Percentiles rank a stretch among this genome's conserved stretches.
Conservation (phyloP, 2,113 vertebrate genomes). For the Ailuropoda melanoleuca region DNA sequence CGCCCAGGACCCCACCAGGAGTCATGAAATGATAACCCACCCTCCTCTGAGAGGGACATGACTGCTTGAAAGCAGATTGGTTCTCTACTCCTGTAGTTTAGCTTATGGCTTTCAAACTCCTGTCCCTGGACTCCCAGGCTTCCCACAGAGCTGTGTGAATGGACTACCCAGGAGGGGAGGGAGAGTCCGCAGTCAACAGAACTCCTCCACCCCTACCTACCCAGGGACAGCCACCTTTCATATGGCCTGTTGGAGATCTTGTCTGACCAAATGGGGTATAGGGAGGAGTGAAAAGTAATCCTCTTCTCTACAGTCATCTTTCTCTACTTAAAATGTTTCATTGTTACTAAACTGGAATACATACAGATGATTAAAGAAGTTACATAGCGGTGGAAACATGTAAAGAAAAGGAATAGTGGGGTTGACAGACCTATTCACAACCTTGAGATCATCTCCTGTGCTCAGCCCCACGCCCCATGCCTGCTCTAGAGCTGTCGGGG, state of each 20-base stretch:
- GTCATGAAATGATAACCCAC: accelerated
- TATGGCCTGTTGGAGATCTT: not conserved
- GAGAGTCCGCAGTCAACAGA: not conserved
- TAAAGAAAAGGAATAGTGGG: not conserved
- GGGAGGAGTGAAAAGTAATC: not conserved
- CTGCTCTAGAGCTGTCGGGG: not conserved
- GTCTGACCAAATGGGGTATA: not conserved
- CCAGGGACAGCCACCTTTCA: not conserved
- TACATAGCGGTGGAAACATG: not conserved
- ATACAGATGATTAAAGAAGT: not conserved
- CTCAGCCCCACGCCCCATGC: not conserved
- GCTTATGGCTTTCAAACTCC: not conserved
- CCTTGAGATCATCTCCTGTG: not conserved
- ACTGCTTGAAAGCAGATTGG: not conserved
- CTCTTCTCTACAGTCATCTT: not conserved
- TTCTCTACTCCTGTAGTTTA: not conserved
- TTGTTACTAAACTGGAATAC: not conserved
- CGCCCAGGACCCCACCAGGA: accelerated
- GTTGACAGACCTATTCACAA: not conserved
- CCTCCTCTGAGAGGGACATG: not conserved
- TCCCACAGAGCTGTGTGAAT: not conserved
- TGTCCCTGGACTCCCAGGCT: not conserved
- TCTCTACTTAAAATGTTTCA: not conserved
- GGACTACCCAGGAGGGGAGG: not conserved
- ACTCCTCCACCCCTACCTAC: not conserved